phyloP scores from a whole-genome alignment of 2,113 vertebrate genomes.

The Pachypanchax playfairii region DNA sequence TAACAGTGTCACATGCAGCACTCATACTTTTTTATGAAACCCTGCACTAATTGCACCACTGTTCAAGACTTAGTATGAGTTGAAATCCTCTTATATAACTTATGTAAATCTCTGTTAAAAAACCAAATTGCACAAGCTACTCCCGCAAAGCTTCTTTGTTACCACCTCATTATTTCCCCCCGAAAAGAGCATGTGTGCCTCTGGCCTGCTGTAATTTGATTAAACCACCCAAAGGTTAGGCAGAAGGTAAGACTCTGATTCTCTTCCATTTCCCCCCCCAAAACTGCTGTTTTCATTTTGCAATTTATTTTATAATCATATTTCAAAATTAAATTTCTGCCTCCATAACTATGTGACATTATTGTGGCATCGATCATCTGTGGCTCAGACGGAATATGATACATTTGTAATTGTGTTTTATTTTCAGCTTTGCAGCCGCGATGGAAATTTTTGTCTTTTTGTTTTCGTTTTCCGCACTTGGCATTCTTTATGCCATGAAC shows the following conservation, averaged over 20 bases:
- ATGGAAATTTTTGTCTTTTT: conserved; percentile 77
- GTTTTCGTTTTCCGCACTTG: conserved; percentile 84
- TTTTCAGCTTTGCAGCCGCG: conserved; percentile 25
- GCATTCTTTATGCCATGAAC: conserved; percentile 82
- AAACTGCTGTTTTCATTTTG: not conserved
- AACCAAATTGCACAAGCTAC: conserved; percentile 70
- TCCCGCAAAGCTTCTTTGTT: conserved; percentile 74
- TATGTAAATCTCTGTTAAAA: conserved; percentile 76
- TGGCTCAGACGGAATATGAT: not conserved
- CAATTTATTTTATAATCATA: conserved; percentile 12
- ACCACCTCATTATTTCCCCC: conserved; percentile 54
- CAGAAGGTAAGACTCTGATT: conserved; percentile 64
- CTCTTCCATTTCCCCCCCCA: conserved; percentile 21
- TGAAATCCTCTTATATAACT: conserved; percentile 65
- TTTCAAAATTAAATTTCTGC: not conserved
- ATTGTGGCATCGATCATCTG: not conserved
- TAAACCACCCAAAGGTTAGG: conserved; percentile 61
- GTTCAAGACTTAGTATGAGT: conserved; percentile 20
- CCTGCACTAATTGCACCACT: not conserved
- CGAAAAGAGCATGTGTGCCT: conserved; percentile 55
- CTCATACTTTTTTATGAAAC: conserved; percentile 10
- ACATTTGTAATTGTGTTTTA: conserved; percentile 2
- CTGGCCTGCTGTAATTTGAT: conserved; percentile 56
- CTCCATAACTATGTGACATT: not conserved
- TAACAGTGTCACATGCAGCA: not conserved